Percentiles rank a stretch among this genome's conserved stretches.
These are phyloP conservation scores for Taxidea taxus DNA, from an alignment of 2,113 vertebrate genomes.

Conservation along the genomic window DNA sequence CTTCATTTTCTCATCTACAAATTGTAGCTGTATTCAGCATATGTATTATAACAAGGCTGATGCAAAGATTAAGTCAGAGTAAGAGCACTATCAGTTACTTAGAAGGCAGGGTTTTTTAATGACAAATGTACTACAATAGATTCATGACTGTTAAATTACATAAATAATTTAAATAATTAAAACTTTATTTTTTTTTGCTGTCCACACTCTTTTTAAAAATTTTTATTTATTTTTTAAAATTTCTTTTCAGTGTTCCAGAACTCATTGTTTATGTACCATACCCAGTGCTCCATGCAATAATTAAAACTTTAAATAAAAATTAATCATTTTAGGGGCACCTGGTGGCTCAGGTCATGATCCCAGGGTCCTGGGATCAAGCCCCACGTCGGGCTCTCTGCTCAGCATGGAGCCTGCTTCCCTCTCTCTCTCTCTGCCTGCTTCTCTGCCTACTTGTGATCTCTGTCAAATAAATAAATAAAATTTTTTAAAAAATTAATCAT, in stretches of 20 bases:
- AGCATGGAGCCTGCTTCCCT: no score
- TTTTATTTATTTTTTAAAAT: no score
- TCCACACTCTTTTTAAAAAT: no score
- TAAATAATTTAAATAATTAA: conserved; percentile 11
- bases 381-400: no score
- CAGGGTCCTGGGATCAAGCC: no score
- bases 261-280: no score
- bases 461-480: no score
- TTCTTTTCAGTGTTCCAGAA: no score
- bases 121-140: conserved; percentile 2
- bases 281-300: background rate
- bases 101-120: background rate
- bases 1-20: background rate
- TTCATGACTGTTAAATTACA: background rate
- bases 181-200: background rate
- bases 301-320: conserved; percentile 18
- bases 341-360: no score
- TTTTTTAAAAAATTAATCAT: background rate
- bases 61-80: background rate
- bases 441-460: no score
- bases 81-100: background rate
- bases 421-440: no score
- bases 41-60: background rate
- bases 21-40: conserved; percentile 2
- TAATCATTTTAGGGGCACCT: background rate